Evolutionary conservation across 2,888 invertebrate species (phyloP).

Genomic region (Acleris laterana): DNA sequence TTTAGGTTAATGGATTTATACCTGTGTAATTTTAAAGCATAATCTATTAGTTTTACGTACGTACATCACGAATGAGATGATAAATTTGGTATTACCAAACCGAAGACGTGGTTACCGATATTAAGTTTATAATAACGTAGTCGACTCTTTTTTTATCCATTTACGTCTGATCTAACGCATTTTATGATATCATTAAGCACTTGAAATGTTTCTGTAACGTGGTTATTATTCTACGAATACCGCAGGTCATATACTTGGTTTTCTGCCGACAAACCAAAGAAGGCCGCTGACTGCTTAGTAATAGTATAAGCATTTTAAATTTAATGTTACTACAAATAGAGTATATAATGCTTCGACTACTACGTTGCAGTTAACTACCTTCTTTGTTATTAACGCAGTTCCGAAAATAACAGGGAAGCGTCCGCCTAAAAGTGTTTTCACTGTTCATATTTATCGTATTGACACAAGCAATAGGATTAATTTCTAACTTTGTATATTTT

Average conservation of each 20-base stretch:
- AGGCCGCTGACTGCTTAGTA: too few species aligned
- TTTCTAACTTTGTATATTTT: conserved; percentile 32
- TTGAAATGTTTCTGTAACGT: conserved; percentile 12
- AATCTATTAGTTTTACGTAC: conserved; percentile 62
- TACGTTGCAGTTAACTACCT: too few species aligned
- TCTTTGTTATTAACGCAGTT: background rate
- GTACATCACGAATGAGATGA: conserved; percentile 63
- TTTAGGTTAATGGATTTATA: conserved; percentile 46
- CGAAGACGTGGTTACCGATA: conserved; percentile 70
- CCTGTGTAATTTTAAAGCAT: conserved; percentile 50
- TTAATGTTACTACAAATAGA: too few species aligned
- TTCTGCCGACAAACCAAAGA: too few species aligned
- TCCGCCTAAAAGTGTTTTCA: conserved; percentile 38
- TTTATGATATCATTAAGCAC: conserved; percentile 25
- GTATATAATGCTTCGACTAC: too few species aligned
- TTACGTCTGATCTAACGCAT: conserved; percentile 25
- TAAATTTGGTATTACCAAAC: conserved; percentile 50
- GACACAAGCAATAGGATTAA: conserved; percentile 33
- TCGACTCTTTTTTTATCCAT: conserved; percentile 27
- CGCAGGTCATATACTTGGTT: conserved; percentile 4
- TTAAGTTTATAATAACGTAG: conserved; percentile 44
- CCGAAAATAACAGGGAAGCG: conserved; percentile 24
- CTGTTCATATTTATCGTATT: conserved; percentile 31
- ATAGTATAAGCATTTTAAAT: too few species aligned
- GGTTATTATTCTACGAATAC: background rate